Evolutionary conservation across 2,888 invertebrate species (phyloP), one percentile per base, ranked within the genome.

Genomic region (Ecdyonurus torrentis): DNA sequence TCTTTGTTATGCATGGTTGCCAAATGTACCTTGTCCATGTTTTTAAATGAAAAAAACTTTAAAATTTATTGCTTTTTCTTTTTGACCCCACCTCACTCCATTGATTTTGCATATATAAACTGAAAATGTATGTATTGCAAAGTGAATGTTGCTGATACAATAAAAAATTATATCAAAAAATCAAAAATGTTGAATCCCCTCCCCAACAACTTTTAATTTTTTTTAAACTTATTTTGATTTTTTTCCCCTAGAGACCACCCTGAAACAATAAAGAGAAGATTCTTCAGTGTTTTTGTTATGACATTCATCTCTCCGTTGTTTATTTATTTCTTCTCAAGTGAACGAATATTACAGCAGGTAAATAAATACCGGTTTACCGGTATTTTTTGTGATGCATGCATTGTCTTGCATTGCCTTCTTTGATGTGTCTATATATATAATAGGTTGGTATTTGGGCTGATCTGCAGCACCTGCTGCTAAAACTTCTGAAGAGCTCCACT

Each of bases 231-330:
- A 37, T 10, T 10, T 10, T 15, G 15, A 37, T 64, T 64, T 65
- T 66, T 64, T 61, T 68, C 64, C 79, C 83, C 67, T 76, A 91
- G 95, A 71, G 88, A 93, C 72, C 91, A 95, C 75, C 92, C 94
- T 18, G 81, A 85, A 7, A 91, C 89, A 2, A 90, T 95, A 68
- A 92, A 91, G 74, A 83, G 83, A 72, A 82, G 94, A 71, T 94
- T 94, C 73, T 80, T 89, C 68, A 92, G 94, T 75, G 91, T 91
- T 10, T 83, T 84, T 67, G 77, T 88, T 66, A 89, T 92, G 77
- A 86, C 89, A 79, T 73, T 91, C 62, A 72, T 93, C 62, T 86
- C 91, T 18, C 91, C 92, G 61, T 76, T 86, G 65, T 84, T 90
- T 71, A 80, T 91, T 61, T 86, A 87, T 72, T 79, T 82, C 69